Conservation (phyloP, 2,113 vertebrate species). For the Chaetodon auriga region DNA sequence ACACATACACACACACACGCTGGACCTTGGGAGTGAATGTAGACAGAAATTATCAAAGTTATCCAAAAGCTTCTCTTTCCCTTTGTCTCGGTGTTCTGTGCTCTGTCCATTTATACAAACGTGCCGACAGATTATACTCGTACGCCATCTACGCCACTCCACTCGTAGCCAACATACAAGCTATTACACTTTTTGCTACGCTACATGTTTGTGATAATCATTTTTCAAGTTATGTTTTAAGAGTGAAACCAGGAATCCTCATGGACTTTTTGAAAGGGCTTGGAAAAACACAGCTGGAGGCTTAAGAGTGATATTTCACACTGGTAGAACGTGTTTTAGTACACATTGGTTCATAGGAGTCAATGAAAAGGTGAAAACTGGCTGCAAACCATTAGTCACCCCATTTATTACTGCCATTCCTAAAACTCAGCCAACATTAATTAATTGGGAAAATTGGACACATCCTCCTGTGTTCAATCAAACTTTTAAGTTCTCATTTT, state of each 20-base stretch:
- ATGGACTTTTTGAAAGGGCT: conserved; percentile 73
- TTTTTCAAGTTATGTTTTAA: conserved; percentile 70
- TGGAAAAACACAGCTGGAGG: conserved; percentile 53
- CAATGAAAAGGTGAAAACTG: neutral
- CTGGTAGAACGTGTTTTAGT: conserved; percentile 32
- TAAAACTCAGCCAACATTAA: neutral
- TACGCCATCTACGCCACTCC: conserved; percentile 52
- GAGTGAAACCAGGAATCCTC: conserved; percentile 79
- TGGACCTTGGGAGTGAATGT: conserved; percentile 72
- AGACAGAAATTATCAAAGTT: conserved; percentile 61
- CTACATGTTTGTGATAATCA: conserved; percentile 66
- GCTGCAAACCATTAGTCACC: neutral
- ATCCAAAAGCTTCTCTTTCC: conserved; percentile 37
- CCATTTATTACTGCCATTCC: neutral
- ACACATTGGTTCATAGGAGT: neutral
- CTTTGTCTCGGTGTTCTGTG: conserved; percentile 50
- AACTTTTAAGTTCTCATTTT: neutral
- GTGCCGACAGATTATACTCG: conserved; percentile 58
- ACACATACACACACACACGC: conserved; percentile 49
- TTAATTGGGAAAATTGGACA: neutral
- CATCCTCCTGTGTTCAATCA: neutral
- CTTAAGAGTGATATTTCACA: conserved; percentile 35
- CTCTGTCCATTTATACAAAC: conserved; percentile 64
- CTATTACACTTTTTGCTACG: conserved; percentile 67
- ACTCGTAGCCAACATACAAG: conserved; percentile 52